A percentile compares a stretch with the other conserved stretches of the same genome.
These are phyloP conservation scores for Scaptomyza reducta DNA, from an alignment of 2,888 invertebrate species.

Conservation along the genomic window DNA sequence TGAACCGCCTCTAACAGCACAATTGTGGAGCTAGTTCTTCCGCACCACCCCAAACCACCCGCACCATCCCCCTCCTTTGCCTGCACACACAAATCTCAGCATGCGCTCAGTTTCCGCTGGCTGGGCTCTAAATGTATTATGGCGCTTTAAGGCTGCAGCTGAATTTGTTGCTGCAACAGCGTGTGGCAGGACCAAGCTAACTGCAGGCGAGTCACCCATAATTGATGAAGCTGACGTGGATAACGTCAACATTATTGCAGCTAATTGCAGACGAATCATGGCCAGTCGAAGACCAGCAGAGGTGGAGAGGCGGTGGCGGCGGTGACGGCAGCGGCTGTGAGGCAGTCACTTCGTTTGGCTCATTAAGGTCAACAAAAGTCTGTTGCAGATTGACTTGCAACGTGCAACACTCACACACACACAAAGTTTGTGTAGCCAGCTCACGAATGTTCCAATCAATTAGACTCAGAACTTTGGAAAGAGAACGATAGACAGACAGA, in stretches of 20 bases:
- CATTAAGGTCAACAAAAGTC: slow-evolving; percentile 11
- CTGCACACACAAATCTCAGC: too few species aligned
- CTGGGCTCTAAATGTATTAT: slow-evolving; percentile 10
- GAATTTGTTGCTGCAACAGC: slow-evolving; percentile 42
- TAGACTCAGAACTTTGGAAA: background rate
- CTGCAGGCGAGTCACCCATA: slow-evolving; percentile 27
- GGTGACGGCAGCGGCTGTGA: too few species aligned
- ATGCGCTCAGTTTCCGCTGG: slow-evolving; percentile 1
- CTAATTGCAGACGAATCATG: slow-evolving; percentile 45
- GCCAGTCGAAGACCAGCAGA: too few species aligned
- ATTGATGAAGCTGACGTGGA: slow-evolving; percentile 50
- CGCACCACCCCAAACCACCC: too few species aligned
- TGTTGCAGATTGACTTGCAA: background rate
- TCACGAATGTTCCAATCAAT: slow-evolving; percentile 11
- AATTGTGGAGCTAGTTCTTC: background rate
- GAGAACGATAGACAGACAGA: background rate
- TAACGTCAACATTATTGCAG: slow-evolving; percentile 57
- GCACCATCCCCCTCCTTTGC: background rate
- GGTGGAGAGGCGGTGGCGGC: too few species aligned
- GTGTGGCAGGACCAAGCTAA: background rate
- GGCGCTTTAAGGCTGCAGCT: slow-evolving; percentile 18
- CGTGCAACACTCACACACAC: too few species aligned
- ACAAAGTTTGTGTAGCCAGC: background rate
- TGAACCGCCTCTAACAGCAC: slow-evolving; percentile 7
- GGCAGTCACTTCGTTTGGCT: background rate